These are phyloP conservation scores for Iselma pallidipennis DNA, from an alignment of 2,888 invertebrate species.

Conservation along the genomic window DNA sequence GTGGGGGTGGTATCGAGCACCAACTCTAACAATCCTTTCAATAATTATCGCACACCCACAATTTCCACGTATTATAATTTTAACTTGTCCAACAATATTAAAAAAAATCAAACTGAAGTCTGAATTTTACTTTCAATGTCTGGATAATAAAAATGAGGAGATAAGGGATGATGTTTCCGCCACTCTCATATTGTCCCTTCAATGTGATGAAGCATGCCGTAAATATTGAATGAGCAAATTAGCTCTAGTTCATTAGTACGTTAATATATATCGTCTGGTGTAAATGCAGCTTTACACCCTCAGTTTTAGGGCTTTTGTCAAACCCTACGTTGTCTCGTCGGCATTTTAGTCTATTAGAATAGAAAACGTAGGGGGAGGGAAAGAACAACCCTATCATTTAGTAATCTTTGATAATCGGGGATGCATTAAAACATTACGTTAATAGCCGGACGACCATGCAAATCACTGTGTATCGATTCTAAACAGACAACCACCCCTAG, in stretches of 20 bases:
- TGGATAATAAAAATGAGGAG: neutral
- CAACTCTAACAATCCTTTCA: too few species aligned
- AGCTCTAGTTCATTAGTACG: conserved; percentile 4
- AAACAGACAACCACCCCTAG: neutral
- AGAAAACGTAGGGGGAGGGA: conserved; percentile 10
- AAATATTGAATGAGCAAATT: conserved; percentile 10
- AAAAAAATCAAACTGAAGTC: neutral
- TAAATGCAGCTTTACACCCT: conserved; percentile 43
- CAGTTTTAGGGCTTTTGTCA: conserved; percentile 42
- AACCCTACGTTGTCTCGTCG: conserved; percentile 37
- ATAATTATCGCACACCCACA: too few species aligned
- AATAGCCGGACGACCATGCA: conserved; percentile 46
- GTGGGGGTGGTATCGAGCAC: too few species aligned
- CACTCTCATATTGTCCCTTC: neutral
- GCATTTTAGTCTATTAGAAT: conserved; percentile 45
- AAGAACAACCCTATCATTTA: conserved; percentile 53
- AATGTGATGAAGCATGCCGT: neutral
- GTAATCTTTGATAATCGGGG: conserved; percentile 51
- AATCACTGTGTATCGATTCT: conserved; percentile 35
- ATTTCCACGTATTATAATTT: too few species aligned
- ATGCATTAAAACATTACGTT: conserved; percentile 53
- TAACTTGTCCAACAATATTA: too few species aligned
- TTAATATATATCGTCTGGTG: conserved; percentile 13
- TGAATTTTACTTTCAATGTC: neutral
- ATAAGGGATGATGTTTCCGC: neutral